phyloP scores from a whole-genome alignment of 1,140 invertebrate genomes.

The Caenorhabditis briggsae region DNA sequence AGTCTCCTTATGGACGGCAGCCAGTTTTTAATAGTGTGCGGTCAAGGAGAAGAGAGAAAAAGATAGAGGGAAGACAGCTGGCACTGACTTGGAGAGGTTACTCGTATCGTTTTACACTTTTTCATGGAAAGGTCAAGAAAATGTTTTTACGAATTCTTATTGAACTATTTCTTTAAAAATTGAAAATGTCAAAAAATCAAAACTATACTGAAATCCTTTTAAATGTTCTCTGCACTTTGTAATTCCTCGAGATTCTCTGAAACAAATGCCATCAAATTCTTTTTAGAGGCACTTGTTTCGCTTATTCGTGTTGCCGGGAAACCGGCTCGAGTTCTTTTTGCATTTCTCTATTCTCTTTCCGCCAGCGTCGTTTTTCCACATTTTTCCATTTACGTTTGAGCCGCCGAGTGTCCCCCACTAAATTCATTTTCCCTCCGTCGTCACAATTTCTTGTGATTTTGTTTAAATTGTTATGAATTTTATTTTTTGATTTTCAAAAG shows the following conservation, averaged over 20 bases:
- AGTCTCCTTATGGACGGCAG: background rate
- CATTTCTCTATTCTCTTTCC: background rate
- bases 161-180: too few relatives aligned
- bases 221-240: background rate
- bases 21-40: slow-evolving; percentile 17
- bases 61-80: background rate
- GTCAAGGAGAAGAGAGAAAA: slow-evolving; percentile 13
- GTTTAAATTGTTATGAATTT: background rate
- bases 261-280: slow-evolving; percentile 14
- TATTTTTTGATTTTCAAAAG: too few relatives aligned
- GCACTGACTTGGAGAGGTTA: background rate
- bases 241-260: background rate
- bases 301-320: slow-evolving; percentile 25
- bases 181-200: too few relatives aligned
- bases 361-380: background rate
- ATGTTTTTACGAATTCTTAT: too few relatives aligned
- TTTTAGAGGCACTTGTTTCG: slow-evolving; percentile 4
- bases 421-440: background rate
- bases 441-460: background rate
- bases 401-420: background rate
- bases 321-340: slow-evolving; percentile 4
- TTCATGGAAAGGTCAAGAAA: background rate
- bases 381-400: background rate
- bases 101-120: slow-evolving; percentile 13
- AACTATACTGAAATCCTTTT: too few relatives aligned